A percentile compares a stretch with the other conserved stretches of the same genome.
Evolutionary conservation across 1,140 invertebrate species (phyloP).

Genomic region (Vanessa tameamea): DNA sequence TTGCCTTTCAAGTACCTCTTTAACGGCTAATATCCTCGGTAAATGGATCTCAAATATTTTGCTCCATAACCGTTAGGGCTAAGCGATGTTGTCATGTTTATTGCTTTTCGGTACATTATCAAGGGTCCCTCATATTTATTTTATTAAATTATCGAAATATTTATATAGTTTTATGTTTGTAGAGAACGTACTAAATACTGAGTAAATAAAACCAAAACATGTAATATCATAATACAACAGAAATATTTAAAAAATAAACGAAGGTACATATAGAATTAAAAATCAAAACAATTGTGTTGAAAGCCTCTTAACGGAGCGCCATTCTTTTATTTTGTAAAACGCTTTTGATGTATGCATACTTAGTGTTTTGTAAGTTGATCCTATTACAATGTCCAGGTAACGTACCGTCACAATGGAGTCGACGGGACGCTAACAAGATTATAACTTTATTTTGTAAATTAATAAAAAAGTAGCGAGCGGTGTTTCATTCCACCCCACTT

Average conservation of each 20-base stretch:
- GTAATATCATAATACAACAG: neutral
- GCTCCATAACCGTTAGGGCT: conserved; percentile 67
- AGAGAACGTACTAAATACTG: neutral
- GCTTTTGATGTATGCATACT: conserved; percentile 78
- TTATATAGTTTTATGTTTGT: conserved; percentile 10
- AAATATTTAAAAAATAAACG: conserved; percentile 5
- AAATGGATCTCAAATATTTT: conserved; percentile 80
- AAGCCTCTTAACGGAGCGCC: conserved; percentile 73
- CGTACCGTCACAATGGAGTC: conserved; percentile 68
- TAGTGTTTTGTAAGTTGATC: conserved; percentile 80
- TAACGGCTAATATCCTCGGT: conserved; percentile 79
- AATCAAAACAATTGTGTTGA: conserved; percentile 42
- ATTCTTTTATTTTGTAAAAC: conserved; percentile 69
- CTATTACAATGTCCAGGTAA: conserved; percentile 79
- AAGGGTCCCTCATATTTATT: conserved; percentile 40
- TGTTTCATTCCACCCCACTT: conserved; percentile 52
- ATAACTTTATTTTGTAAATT: conserved; percentile 80
- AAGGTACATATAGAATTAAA: conserved; percentile 24
- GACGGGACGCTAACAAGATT: conserved; percentile 75
- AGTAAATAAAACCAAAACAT: neutral
- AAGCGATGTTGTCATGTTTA: conserved; percentile 74
- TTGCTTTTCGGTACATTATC: conserved; percentile 57
- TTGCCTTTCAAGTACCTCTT: conserved; percentile 78
- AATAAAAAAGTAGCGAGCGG: conserved; percentile 72
- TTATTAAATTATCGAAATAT: conserved; percentile 40